These are phyloP conservation scores for Hemicentrotus pulcherrimus DNA, from an alignment of 35 echinoderm and acorn worm genomes.

Conservation along the genomic window DNA sequence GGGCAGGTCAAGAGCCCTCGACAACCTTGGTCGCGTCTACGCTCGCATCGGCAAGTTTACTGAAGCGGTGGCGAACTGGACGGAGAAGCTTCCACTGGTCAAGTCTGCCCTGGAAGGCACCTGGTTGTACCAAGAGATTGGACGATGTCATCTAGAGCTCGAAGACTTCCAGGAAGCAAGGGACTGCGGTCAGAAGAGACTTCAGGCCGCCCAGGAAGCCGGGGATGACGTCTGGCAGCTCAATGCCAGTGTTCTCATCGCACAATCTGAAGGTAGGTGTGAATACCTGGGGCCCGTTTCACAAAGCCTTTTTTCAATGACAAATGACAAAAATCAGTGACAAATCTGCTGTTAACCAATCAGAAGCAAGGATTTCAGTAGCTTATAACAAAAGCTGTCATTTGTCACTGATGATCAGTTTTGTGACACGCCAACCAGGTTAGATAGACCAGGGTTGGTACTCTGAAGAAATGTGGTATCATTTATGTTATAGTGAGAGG, in stretches of 20 bases:
- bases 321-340: no score
- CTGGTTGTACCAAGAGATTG: conserved; percentile 97
- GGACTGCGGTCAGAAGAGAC: conserved; percentile 94
- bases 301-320: no score
- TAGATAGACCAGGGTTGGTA: no score
- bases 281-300: not conserved
- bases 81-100: conserved; percentile 82
- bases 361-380: no score
- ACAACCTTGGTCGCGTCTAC: conserved; percentile 91
- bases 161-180: conserved; percentile 74
- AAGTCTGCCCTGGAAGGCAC: conserved; percentile 88
- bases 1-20: conserved; percentile 83
- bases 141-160: conserved; percentile 89
- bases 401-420: no score
- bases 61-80: conserved; percentile 78
- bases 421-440: no score
- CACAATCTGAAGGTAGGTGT: conserved; percentile 89
- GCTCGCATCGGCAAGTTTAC: conserved; percentile 92
- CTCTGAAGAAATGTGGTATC: no score
- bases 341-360: no score
- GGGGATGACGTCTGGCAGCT: conserved; percentile 96
- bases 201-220: conserved; percentile 86
- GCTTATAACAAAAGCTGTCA: no score
- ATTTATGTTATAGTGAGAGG: no score
- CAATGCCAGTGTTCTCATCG: conserved; percentile 95